These are phyloP conservation scores for Lindbergichthys nudifrons DNA, from an alignment of 2,797 vertebrate genomes.

Conservation along the genomic window DNA sequence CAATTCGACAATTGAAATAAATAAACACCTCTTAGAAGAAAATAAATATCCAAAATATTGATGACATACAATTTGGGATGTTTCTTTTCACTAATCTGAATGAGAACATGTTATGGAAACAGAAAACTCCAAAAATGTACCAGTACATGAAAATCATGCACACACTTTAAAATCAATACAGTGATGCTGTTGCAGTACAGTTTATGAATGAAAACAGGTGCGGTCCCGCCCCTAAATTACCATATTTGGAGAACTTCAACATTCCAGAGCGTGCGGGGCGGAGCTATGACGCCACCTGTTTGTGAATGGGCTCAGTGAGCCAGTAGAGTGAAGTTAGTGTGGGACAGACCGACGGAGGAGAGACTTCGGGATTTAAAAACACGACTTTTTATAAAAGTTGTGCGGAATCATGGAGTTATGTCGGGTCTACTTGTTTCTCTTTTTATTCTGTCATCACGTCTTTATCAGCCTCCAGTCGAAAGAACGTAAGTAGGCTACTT, in stretches of 20 bases:
- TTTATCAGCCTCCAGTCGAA: conserved; percentile 79
- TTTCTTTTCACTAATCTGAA: too few species aligned
- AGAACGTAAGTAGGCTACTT: conserved; percentile 81
- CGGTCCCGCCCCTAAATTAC: conserved; percentile 50
- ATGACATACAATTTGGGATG: too few species aligned
- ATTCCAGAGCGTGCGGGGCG: conserved; percentile 77
- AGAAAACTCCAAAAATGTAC: too few species aligned
- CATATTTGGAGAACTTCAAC: conserved; percentile 66
- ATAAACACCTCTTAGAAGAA: too few species aligned
- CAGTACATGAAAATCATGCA: too few species aligned
- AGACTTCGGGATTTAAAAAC: conserved; percentile 3
- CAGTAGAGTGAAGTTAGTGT: conserved; percentile 28
- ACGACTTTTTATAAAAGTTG: conserved; percentile 30
- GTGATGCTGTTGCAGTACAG: background rate
- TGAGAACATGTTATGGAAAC: too few species aligned
- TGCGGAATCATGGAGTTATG: conserved; percentile 76
- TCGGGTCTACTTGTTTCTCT: conserved; percentile 58
- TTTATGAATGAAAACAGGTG: conserved; percentile 68
- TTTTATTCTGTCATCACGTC: conserved; percentile 76
- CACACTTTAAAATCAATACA: background rate
- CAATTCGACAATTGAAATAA: too few species aligned
- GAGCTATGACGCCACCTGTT: conserved; percentile 79
- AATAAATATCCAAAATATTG: too few species aligned
- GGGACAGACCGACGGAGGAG: conserved; percentile 27
- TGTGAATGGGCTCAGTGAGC: conserved; percentile 76